Percentiles rank a stretch among this genome's conserved stretches.
Evolutionary conservation across 2,888 invertebrate genomes (phyloP).

Genomic region (Caradrina kadenii): DNA sequence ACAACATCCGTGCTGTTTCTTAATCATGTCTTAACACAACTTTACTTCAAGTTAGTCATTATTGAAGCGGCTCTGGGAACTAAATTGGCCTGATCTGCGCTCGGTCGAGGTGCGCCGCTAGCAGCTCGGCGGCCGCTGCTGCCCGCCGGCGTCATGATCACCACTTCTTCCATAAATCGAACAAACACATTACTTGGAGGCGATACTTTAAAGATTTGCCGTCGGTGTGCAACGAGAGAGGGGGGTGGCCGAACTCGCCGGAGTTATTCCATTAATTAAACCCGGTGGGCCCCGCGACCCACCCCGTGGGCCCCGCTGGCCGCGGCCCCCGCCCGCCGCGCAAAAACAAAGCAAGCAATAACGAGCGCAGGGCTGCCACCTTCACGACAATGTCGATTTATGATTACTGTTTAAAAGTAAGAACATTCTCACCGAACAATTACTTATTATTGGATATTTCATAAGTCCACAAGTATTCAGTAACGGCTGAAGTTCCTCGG

Average conservation of each 20-base stretch:
- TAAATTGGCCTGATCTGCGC: neutral
- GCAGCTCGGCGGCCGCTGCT: neutral
- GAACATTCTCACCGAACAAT: slow-evolving; percentile 57
- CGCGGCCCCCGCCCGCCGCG: slow-evolving; percentile 58
- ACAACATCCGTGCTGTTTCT: neutral
- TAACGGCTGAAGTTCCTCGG: slow-evolving; percentile 48
- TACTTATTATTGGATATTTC: slow-evolving; percentile 54
- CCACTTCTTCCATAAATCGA: slow-evolving; percentile 66
- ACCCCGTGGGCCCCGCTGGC: slow-evolving; percentile 47
- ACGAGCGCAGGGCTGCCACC: slow-evolving; percentile 75
- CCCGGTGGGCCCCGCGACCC: slow-evolving; percentile 71
- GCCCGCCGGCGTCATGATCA: slow-evolving; percentile 28
- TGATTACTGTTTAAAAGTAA: slow-evolving; percentile 54
- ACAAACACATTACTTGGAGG: slow-evolving; percentile 69
- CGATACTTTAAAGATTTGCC: slow-evolving; percentile 77
- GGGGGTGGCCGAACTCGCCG: slow-evolving; percentile 65
- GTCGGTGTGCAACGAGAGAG: slow-evolving; percentile 61
- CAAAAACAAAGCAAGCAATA: slow-evolving; percentile 86
- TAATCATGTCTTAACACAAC: neutral
- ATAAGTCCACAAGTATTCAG: slow-evolving; percentile 52
- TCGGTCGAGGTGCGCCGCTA: neutral
- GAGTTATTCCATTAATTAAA: slow-evolving; percentile 90
- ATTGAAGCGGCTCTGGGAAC: neutral
- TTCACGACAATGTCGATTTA: slow-evolving; percentile 61
- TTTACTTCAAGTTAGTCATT: neutral